Conservation (phyloP, 2,888 invertebrate genomes). For the Eupithecia inturbata region DNA sequence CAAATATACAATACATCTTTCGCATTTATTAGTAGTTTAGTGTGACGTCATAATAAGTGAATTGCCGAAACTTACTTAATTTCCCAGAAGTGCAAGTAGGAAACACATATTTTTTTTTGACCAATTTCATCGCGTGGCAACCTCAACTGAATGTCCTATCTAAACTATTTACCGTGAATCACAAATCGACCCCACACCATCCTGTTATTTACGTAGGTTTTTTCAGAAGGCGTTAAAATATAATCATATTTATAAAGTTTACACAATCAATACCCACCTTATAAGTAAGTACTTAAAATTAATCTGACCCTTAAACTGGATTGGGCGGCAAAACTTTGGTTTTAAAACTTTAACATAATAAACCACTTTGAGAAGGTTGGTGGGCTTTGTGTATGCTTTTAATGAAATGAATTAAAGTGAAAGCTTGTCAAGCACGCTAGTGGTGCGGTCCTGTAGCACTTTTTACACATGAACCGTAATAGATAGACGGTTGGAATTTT, state of each 20-base stretch:
- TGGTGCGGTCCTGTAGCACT: neutral
- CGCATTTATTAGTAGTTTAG: too few relatives aligned
- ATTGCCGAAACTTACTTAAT: too few relatives aligned
- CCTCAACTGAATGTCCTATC: too few relatives aligned
- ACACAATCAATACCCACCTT: neutral
- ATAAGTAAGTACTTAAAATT: neutral
- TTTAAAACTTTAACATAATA: neutral
- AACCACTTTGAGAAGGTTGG: neutral
- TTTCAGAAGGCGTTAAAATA: neutral
- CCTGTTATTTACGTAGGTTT: neutral
- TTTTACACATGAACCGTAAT: neutral
- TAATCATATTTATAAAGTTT: neutral
- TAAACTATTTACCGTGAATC: neutral
- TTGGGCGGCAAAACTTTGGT: constrained; percentile 1
- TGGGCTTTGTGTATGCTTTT: neutral
- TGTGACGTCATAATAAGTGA: too few relatives aligned
- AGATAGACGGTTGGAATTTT: too few relatives aligned
- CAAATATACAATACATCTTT: too few relatives aligned
- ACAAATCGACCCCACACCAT: neutral
- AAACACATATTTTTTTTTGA: too few relatives aligned
- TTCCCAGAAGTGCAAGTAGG: too few relatives aligned
- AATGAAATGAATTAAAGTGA: neutral
- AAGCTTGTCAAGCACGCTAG: neutral
- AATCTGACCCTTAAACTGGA: constrained; percentile 8
- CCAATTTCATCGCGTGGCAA: too few relatives aligned